A percentile compares a stretch with the other conserved stretches of the same genome.
These are phyloP conservation scores for Priocnemis perturbator DNA, from an alignment of 2,888 invertebrate genomes.

Conservation along the genomic window DNA sequence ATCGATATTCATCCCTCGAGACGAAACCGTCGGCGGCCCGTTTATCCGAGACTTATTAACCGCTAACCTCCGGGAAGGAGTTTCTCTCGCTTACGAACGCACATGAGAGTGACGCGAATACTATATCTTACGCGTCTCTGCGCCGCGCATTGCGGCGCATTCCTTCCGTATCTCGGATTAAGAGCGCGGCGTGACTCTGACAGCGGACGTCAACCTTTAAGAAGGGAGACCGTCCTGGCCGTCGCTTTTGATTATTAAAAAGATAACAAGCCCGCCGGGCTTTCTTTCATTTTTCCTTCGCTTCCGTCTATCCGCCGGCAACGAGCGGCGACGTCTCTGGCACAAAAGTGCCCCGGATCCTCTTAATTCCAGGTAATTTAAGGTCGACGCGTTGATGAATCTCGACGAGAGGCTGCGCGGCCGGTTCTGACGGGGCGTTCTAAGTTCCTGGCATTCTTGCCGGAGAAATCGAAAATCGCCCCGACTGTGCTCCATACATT, in stretches of 20 bases:
- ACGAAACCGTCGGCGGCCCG: too few relatives aligned
- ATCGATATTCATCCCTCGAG: too few relatives aligned
- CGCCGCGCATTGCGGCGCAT: slow-evolving; percentile 1
- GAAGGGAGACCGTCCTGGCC: slow-evolving; percentile 55
- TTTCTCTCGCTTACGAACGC: too few relatives aligned
- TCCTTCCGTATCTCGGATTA: slow-evolving; percentile 65
- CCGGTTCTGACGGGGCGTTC: slow-evolving; percentile 40
- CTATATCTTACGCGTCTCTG: background rate
- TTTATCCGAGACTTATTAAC: too few relatives aligned
- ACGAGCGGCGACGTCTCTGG: slow-evolving; percentile 40
- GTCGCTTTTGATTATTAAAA: slow-evolving; percentile 72
- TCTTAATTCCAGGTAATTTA: slow-evolving; percentile 59
- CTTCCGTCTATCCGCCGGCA: slow-evolving; percentile 37
- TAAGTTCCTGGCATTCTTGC: slow-evolving; percentile 4
- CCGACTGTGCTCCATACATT: too few relatives aligned
- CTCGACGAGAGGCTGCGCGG: slow-evolving; percentile 42
- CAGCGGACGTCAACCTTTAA: slow-evolving; percentile 48
- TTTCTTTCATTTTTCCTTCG: slow-evolving; percentile 63
- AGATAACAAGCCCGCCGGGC: slow-evolving; percentile 68
- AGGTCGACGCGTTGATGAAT: slow-evolving; percentile 56
- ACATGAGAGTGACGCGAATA: too few relatives aligned
- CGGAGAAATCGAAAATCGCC: slow-evolving; percentile 6
- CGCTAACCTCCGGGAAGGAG: background rate
- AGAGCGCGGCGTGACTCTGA: slow-evolving; percentile 70
- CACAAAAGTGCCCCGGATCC: slow-evolving; percentile 49